Base-by-base conservation (phyloP, 1,140 invertebrate species). In the Macrobrachium rosenbergii region DNA sequence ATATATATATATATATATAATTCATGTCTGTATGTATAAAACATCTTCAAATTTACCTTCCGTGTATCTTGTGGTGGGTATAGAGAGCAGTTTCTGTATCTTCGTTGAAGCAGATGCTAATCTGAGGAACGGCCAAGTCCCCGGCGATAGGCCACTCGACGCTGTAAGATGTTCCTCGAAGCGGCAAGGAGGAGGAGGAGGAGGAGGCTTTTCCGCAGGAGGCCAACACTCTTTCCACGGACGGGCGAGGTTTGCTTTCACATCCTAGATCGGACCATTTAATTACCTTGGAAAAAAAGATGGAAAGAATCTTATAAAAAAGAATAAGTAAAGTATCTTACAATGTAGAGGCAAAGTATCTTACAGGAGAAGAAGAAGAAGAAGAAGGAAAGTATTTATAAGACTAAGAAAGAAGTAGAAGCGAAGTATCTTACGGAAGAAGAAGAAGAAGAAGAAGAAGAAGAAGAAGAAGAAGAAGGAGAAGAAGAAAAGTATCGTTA, bases 91-190 rank as follows among this genome's bases (percentile, higher is more conserved):
- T 76, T 17, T 83, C 82, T 19, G 23, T 23, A 16, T 37, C 37
- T 28, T 59, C n/a, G 72, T 83, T 75, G 52, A 83, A 83, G 58
- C 82, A 83, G 8, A 76, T 21, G 14, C 28, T 60, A n/a, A 83
- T 83, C 28, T 83, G 69, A 3, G 52, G 82, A 2, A 83, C 8
- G 23, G 11, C 73, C 14, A 75, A n/a, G 2, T 21, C 5, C 5
- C 52, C 43, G 52, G 17, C 19, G 2, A 83, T 28, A 8, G 21
- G 5, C 82, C 82, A 83, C 2, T 72, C 72, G 23, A 83, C 60
- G 23, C 14, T 14, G n/a, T n/a, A 17, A n/a, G 69, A 60, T 10
- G 17, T 23, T 8, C 82, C 60, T 16, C 67, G 52, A 67, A 28
- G 23, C 2, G 64, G 19, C 12, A 28, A 6, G 64, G 16, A 28